phyloP scores from a whole-genome alignment of 2,797 vertebrate species.

The Cygnus olor region DNA sequence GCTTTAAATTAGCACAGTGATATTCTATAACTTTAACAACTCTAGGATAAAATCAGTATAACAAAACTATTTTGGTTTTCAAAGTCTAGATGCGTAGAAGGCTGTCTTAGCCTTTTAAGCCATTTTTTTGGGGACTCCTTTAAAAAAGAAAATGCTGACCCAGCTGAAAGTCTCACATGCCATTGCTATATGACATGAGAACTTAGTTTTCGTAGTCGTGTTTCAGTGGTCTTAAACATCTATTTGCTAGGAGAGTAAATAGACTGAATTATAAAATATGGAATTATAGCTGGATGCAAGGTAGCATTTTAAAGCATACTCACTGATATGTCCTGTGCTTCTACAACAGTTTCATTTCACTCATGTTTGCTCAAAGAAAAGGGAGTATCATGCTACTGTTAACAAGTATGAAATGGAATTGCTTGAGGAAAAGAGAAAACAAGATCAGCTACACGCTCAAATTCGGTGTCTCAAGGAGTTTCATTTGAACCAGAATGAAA shows the following conservation, averaged over 20 bases:
- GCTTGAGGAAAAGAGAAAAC: slow-evolving; percentile 72
- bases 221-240: neutral
- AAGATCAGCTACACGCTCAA: slow-evolving; percentile 61
- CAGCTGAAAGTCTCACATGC: neutral
- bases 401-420: slow-evolving; percentile 58
- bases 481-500: neutral
- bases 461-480: slow-evolving; percentile 38
- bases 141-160: neutral
- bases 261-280: neutral
- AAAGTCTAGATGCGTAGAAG: neutral
- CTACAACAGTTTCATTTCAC: slow-evolving; percentile 66
- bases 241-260: neutral
- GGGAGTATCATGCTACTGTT: slow-evolving; percentile 61
- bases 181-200: neutral
- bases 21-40: neutral
- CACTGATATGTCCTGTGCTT: neutral
- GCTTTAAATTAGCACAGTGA: neutral
- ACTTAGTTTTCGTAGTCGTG: neutral
- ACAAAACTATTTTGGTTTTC: neutral
- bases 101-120: neutral
- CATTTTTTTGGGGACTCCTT: neutral
- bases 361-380: slow-evolving; percentile 59
- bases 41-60: neutral
- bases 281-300: neutral
- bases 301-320: neutral